Base-by-base conservation (phyloP, 2,888 invertebrate species). In the Zaprionus lineosus region DNA sequence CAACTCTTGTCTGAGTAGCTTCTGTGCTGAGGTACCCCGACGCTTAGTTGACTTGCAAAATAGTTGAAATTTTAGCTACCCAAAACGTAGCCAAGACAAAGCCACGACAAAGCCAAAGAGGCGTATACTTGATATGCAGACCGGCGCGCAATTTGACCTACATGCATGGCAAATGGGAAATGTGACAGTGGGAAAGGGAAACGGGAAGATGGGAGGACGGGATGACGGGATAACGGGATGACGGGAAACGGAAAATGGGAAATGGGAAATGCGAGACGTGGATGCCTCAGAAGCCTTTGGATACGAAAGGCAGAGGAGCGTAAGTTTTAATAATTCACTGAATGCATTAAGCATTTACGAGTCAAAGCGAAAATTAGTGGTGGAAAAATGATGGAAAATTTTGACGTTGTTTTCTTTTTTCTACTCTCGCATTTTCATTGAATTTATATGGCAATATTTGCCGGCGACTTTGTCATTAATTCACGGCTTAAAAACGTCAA, bases 11-110 rank as follows among this genome's bases (percentile, higher is more conserved):
- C 52, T 56, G 55, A 63, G 56, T 59, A 50, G 34, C 46, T 36
- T 28, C 51, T 39, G 40, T 36, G 33, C 15, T 41, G 31, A 24
- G 19, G 29, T 33, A 26, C 2, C 47, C 36, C 24, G 37, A 31
- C 34, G 47, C 39, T 51, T 64, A 63, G 84, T 85, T 81, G 86
- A 81, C 86, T 81, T 66, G 74, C 78, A 76, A 81, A 84, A 84
- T 84, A 71, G 59, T 68, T 71, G 59, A 74, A 70, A 84, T 84
- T 60, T 47, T 31, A 60, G 65, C 55, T 28, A 28, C 12, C 34
- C 40, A 9, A 36, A 19, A 8, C 14, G 19, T 18, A 8, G 6
- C 9, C 29, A 50, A 70, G 70, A 71, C 70, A 70, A 70, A 64
- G 68, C 41, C 70, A 43, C 65, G 57, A 62, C 60, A 67, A 63